These are phyloP conservation scores for Cynoglossus semilaevis DNA, from an alignment of 2,113 vertebrate genomes.

Conservation along the genomic window DNA sequence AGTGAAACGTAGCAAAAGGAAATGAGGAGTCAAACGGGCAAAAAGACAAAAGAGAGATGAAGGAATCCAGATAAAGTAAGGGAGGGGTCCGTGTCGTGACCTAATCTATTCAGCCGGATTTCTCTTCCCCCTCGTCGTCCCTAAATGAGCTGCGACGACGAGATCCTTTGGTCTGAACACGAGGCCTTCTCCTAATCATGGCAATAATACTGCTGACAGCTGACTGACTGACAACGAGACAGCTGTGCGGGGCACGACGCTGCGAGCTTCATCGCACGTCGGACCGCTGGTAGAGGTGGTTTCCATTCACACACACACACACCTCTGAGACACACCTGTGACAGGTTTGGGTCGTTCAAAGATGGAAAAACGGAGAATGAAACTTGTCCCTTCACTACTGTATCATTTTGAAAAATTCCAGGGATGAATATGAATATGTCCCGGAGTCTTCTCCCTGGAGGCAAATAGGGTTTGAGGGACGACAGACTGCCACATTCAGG, in stretches of 20 bases:
- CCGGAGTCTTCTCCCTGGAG: constrained; percentile 10
- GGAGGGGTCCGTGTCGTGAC: constrained; percentile 7
- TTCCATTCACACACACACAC: constrained; percentile 26
- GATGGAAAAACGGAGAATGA: constrained; percentile 1
- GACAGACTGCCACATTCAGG: constrained; percentile 14
- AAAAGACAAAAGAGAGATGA: constrained; percentile 3
- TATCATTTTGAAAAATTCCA: constrained; percentile 23
- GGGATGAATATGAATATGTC: constrained; percentile 38
- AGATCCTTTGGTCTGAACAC: constrained; percentile 46
- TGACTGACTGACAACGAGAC: constrained; percentile 65
- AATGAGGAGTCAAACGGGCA: constrained; percentile 1
- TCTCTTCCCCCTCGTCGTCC: constrained; percentile 8
- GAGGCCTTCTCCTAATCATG: constrained; percentile 57
- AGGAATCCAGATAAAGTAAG: constrained; percentile 22
- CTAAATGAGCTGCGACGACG: constrained; percentile 32
- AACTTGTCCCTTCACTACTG: too few species aligned
- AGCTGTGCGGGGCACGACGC: constrained; percentile 32
- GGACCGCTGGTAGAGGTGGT: constrained; percentile 39
- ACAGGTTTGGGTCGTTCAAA: constrained; percentile 4
- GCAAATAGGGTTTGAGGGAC: not conserved
- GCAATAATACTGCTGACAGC: constrained; percentile 57
- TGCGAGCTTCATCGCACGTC: constrained; percentile 48
- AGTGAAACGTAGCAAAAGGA: constrained; percentile 2
- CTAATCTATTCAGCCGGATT: constrained; percentile 32
- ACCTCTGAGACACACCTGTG: not conserved